Evolutionary conservation across 1,140 invertebrate species (phyloP), one percentile per base, ranked within the genome.

Genomic region (Daktulosphaira vitifoliae): DNA sequence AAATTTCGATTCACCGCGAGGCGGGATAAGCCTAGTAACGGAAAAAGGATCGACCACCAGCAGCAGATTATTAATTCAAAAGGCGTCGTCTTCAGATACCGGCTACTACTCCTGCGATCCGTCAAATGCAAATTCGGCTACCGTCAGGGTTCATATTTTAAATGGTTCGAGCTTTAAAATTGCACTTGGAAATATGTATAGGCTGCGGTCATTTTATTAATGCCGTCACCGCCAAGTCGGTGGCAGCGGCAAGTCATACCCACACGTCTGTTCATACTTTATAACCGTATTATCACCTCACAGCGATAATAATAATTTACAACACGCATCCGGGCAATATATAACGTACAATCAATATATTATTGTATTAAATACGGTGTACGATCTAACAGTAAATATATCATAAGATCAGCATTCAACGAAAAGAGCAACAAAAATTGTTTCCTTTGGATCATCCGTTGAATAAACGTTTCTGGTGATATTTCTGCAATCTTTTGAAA

Each of bases 101-200:
- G 82, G 81, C 3, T 74, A 79, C 48, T 83, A 83, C 71, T 81
- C 78, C 2, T 83, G 82, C 71, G 74, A 76, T 54, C 82, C 82
- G 7, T 81, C 80, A 68, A 83, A 83, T 72, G 80, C 81, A 16
- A 80, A 81, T 71, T 77, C 81, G 5, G 78, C 77, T 49, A 80
- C 75, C 66, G 79, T 83, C 68, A 76, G 79, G 65, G 81, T 84
- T 29, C 81, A 82, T 71, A 81, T 84, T 39, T 76, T 84, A 50
- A 81, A 82, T 71, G 82, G 82, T 83, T 71, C 77, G 77, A 16
- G 48, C 42, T 23, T 48, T 44, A 59, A 33, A 25, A 59, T 59
- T 59, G 42, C 39, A 16, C 53, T 42, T 26, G 23, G 25, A 44
- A 56, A 50, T 25, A 29, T 33, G 11, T 18, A 4, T 59, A 26